phyloP scores from a whole-genome alignment of 2,888 invertebrate genomes.

The Ophioninae sp. region DNA sequence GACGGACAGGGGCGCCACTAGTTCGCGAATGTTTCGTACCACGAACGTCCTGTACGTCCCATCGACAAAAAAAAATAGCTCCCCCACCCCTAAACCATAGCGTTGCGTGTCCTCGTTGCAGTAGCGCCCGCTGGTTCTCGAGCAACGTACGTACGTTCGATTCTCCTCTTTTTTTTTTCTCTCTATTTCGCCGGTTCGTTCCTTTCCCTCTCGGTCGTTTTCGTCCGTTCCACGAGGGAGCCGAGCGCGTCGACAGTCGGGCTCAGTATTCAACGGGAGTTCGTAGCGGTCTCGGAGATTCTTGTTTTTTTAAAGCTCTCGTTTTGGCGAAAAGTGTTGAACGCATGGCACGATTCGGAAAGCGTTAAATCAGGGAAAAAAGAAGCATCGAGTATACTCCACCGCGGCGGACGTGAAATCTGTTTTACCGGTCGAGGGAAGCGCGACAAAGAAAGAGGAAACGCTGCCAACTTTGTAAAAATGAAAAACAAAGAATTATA shows the following conservation, averaged over 20 bases:
- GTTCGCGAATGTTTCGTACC: too few relatives aligned
- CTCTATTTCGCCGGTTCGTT: slow-evolving; percentile 63
- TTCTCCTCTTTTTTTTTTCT: slow-evolving; percentile 59
- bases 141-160: slow-evolving; percentile 49
- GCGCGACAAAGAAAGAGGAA: not conserved
- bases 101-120: slow-evolving; percentile 48
- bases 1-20: too few relatives aligned
- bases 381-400: not conserved
- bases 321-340: too few relatives aligned
- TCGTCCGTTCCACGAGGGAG: slow-evolving; percentile 26
- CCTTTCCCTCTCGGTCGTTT: slow-evolving; percentile 55
- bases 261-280: slow-evolving; percentile 19
- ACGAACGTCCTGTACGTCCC: not conserved
- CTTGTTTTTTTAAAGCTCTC: not conserved
- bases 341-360: too few relatives aligned
- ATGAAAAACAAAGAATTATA: slow-evolving; percentile 1
- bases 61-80: slow-evolving; percentile 23
- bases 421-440: slow-evolving; percentile 40
- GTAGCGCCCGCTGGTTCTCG: slow-evolving; percentile 62
- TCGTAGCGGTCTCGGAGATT: not conserved
- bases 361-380: not conserved
- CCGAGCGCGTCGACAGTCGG: slow-evolving; percentile 15
- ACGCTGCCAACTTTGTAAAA: not conserved
- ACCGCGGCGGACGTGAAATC: slow-evolving; percentile 1
- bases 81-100: slow-evolving; percentile 48